These are phyloP conservation scores for Strongylocentrotus purpuratus DNA, from an alignment of 35 echinoderm and acorn worm genomes.

Conservation along the genomic window DNA sequence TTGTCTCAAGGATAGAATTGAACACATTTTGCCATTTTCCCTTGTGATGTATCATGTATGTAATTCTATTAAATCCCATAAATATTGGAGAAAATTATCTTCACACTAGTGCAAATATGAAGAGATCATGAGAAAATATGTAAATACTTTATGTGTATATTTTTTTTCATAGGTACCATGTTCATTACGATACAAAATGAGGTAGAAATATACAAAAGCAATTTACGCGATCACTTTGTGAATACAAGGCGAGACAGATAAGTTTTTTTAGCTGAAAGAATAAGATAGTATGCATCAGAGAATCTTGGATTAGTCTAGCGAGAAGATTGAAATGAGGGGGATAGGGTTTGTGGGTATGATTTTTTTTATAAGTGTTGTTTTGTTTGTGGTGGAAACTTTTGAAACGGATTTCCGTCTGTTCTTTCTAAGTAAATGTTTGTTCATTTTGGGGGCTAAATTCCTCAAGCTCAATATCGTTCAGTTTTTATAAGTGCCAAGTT, in stretches of 20 bases:
- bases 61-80: not conserved
- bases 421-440: not conserved
- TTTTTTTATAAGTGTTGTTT: not conserved
- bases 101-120: not conserved
- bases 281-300: too few relatives aligned
- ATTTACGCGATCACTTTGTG: not conserved
- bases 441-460: not conserved
- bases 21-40: not conserved
- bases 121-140: not conserved
- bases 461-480: not conserved
- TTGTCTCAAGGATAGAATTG: not conserved
- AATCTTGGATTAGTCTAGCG: not conserved
- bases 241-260: not conserved
- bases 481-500: not conserved
- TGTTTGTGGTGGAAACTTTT: not conserved
- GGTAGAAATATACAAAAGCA: not conserved
- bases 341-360: too few relatives aligned
- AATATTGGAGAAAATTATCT: not conserved
- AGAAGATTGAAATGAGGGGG: not conserved
- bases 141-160: slow-evolving; percentile 7
- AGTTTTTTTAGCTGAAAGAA: too few relatives aligned
- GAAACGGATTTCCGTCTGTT: not conserved
- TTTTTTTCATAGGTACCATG: not conserved
- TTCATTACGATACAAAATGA: not conserved
- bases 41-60: not conserved